A percentile compares a stretch with the other conserved stretches of the same genome.
These are phyloP conservation scores for Zootermopsis nevadensis DNA, from an alignment of 2,888 invertebrate genomes.

Conservation along the genomic window DNA sequence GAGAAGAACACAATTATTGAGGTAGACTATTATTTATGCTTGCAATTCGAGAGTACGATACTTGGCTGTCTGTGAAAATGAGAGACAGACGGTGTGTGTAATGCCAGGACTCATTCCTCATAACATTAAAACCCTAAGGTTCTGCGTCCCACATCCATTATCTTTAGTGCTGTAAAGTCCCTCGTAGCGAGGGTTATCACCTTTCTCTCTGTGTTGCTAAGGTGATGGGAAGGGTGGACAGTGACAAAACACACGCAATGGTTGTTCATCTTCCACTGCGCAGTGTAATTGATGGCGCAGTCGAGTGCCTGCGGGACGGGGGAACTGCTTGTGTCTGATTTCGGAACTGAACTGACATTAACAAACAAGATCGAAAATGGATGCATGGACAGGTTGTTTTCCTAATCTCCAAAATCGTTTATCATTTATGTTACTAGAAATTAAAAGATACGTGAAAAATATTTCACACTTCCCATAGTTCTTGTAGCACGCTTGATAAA, in stretches of 20 bases:
- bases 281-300: background rate
- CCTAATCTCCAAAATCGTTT: too few species aligned
- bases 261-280: background rate
- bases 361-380: too few species aligned
- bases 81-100: background rate
- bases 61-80: too few species aligned
- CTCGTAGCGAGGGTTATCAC: too few species aligned
- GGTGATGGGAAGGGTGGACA: constrained; percentile 21
- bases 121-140: background rate
- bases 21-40: background rate
- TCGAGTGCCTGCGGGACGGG: background rate
- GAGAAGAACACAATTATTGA: background rate
- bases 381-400: too few species aligned
- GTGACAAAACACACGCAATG: constrained; percentile 10
- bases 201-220: background rate
- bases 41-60: too few species aligned
- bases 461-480: too few species aligned
- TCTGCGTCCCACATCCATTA: background rate
- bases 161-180: background rate
- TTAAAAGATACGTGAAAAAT: too few species aligned
- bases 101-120: background rate
- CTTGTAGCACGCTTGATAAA: too few species aligned
- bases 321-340: too few species aligned
- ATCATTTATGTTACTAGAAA: too few species aligned
- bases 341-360: too few species aligned